Evolutionary conservation across 2,888 invertebrate genomes (phyloP), one percentile per base, ranked within the genome.

Genomic region (Pristionchus fissidentatus): DNA sequence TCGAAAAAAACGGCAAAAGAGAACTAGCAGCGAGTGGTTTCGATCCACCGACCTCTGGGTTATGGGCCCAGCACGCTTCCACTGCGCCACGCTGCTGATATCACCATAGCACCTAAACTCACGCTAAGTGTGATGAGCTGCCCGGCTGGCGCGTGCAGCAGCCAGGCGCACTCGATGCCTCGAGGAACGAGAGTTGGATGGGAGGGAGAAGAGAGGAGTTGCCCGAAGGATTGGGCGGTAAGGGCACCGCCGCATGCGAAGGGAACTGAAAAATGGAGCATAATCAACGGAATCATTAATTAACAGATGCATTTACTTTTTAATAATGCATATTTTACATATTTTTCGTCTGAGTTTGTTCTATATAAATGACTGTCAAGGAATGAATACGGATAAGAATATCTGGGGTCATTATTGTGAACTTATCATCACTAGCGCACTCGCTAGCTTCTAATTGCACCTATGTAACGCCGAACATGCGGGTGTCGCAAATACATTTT

Each of bases 171-270:
- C 94, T 98, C 98, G 86, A 97, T 94, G n/a, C 97, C 97, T 82
- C 97, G 97, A 0, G 97, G 97, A 93, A 97, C 97, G 89, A 95
- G 95, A 90, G 95, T 95, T 0, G 97, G 97, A 93, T 96, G 97
- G 84, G 96, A 96, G 83, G 97, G 97, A 70, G 97, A 97, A 26
- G 95, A 95, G 80, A 98, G 94, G 3, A 96, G 95, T 94, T 97
- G 97, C 43, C 96, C 95, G 93, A 96, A 97, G 75, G 95, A 95
- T 19, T 96, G 96, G 0, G 97, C 97, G 90, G 96, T 94, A 73
- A 97, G 94, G 84, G 95, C 95, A 43, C 97, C 97, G 52, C 97
- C 97, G 92, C 97, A 98, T 70, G 95, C 95, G 91, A 97, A 96
- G 19, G 97, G 96, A 55, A 93, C 93, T 92, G 84, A 79, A 90